Evolutionary conservation across 1,140 invertebrate genomes (phyloP), one percentile per base, ranked within the genome.

Genomic region (Limonius californicus): DNA sequence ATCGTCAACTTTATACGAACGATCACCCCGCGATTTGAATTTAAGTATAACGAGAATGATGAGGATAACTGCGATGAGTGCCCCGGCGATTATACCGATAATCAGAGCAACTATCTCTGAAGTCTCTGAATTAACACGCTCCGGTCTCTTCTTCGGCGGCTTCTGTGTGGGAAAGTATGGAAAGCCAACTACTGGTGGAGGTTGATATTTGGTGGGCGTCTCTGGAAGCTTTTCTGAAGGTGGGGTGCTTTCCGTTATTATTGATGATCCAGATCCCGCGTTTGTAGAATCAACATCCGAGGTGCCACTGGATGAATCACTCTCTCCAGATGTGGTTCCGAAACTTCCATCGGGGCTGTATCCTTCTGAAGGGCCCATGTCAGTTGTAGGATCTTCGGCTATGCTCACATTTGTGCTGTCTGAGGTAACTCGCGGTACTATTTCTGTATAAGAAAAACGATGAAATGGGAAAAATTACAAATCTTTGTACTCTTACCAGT

Each of bases 1-100:
- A 71, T 94, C 91, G 67, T 96, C 93, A 30, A 95, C 88, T 76
- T 96, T 97, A 75, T 95, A 97, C 14, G 88, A 89, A 11, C 88
- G 86, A 74, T 95, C 91, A 12, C 91, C 86, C 45, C 91, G 84
- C 67, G 89, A 90, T 77, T 94, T 91, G 57, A 85, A 92, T 76
- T 93, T 93, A 65, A 96, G 84, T 59, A 97, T 88, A 53, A 95
- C 85, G 27, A 97, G 85, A 15, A 95, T 90, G 57, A 97, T 88
- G 27, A 97, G 83, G 11, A 98, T 89, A 61, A 97, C 89, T 19
- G 92, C 91, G 70, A 97, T 95, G 42, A 97, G 80, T 6, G 93
- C 89, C 18, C 91, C 93, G 0, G 92, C 93, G 59, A 95, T 92
- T 62, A 97, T 94, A 54, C 90, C 90, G 35, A 95, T 92, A 43